Base-by-base conservation (phyloP, 2,888 invertebrate genomes). In the Eubasilissa splendida region DNA sequence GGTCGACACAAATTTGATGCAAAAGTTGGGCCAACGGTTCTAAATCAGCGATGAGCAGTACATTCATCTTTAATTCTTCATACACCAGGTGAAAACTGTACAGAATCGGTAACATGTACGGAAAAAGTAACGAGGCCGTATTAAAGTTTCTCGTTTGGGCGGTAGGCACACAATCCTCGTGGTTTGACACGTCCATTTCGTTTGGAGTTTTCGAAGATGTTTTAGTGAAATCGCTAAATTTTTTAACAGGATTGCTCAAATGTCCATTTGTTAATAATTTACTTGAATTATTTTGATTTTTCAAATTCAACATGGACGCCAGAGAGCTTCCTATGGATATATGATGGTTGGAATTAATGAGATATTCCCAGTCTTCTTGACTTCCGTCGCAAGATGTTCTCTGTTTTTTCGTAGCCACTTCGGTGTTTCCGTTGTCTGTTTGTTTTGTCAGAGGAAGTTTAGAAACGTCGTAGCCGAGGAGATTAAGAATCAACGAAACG, bases 1-100 rank as follows among this genome's bases (percentile, higher is more conserved):
- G 91, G 88, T 97, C 97, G 63, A 91, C 91, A 0, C 96, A 92
- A 63, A 98, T 86, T 86, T 95, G 95, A 86, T 94, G 93, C 56
- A 98, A 88, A 80, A 97, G 92, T 84, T 89, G 86, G 0, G 94
- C 95, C 60, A 98, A 86, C 0, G 93, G 90, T 77, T 92, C 91
- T 82, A 96, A 87, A 84, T 95, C 93, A 79, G 93, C 93, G 70
- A 92, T 91, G 84, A 95, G 88, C 0, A 95, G 88, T 0, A 93
- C 91, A 85, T 96, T 95, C 79, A 98, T 87, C 86, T 98, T 98
- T 4, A 96, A 90, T 86, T 98, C 97, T 91, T 98, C 98, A 86
- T 98, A 98, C 0, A 97, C 91, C 53, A 98, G 89, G 89, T 98
- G 98, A 56, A 98, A 90, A 0, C 95, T 92, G 86, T 94, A 96